These are phyloP conservation scores for Acridotheres tristis DNA, from an alignment of 2,797 vertebrate genomes.

Conservation along the genomic window DNA sequence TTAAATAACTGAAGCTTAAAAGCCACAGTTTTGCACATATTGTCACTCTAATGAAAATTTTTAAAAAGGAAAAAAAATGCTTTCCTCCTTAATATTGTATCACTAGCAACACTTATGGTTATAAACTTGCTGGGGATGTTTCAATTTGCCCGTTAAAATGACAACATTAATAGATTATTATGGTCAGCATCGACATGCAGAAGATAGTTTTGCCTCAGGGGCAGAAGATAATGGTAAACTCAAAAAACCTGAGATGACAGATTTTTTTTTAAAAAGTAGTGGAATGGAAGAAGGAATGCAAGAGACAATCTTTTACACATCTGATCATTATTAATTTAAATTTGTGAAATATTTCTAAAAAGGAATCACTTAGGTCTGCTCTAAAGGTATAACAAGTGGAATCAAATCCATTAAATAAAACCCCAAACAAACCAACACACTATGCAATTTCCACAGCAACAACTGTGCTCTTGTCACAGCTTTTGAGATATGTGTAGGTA, in stretches of 20 bases:
- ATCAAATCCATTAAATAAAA: background rate
- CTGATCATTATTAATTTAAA: background rate
- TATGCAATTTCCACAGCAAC: background rate
- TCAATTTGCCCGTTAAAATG: background rate
- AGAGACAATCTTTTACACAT: background rate
- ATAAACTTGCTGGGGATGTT: background rate
- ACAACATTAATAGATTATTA: background rate
- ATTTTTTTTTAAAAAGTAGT: background rate
- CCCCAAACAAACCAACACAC: accelerated
- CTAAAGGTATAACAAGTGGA: background rate
- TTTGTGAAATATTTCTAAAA: background rate
- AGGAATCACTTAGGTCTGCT: background rate
- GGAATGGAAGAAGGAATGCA: background rate
- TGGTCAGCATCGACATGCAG: background rate
- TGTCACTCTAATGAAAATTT: background rate
- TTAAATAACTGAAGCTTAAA: background rate
- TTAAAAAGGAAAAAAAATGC: background rate
- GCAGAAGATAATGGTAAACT: background rate
- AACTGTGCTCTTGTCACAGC: background rate
- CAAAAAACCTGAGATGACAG: background rate
- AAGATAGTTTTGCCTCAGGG: background rate
- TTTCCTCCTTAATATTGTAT: background rate
- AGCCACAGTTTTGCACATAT: background rate
- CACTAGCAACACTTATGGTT: background rate
- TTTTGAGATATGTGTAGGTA: background rate